phyloP scores from a whole-genome alignment of 2,797 vertebrate genomes.

The Orientallactaga sibirica region DNA sequence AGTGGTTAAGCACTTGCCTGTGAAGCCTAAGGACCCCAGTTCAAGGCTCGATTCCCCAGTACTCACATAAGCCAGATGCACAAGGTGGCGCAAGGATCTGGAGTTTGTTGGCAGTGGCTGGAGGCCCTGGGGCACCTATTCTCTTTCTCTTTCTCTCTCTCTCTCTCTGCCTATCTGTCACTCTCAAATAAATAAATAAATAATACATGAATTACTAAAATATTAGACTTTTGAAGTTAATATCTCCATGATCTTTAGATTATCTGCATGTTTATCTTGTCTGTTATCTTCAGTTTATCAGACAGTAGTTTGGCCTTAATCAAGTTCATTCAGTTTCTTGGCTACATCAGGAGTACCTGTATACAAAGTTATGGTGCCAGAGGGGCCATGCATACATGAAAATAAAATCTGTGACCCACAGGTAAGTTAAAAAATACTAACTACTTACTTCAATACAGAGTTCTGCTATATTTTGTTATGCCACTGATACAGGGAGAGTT shows the following conservation, averaged over 20 bases:
- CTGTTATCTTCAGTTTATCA: slow-evolving; percentile 43
- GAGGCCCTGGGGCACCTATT: too few species aligned
- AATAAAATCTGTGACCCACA: slow-evolving; percentile 93
- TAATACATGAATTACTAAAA: neutral
- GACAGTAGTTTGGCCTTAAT: slow-evolving; percentile 86
- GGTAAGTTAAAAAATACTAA: slow-evolving; percentile 63
- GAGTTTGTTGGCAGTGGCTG: too few species aligned
- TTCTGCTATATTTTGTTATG: neutral
- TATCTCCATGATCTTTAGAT: slow-evolving; percentile 11
- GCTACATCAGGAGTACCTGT: slow-evolving; percentile 95
- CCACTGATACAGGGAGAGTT: neutral
- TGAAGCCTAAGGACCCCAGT: too few species aligned
- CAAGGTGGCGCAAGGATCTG: too few species aligned
- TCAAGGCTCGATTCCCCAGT: too few species aligned
- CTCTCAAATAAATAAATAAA: too few species aligned
- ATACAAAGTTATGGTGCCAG: slow-evolving; percentile 94
- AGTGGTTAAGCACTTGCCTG: too few species aligned
- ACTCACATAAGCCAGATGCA: too few species aligned
- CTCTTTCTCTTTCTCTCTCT: too few species aligned
- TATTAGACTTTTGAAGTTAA: neutral
- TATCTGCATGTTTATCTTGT: slow-evolving; percentile 38
- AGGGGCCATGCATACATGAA: slow-evolving; percentile 92
- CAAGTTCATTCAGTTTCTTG: slow-evolving; percentile 91
- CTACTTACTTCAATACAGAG: neutral
- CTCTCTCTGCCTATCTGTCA: too few species aligned